Conservation (phyloP, 2,797 vertebrate genomes). For the Tolypeutes matacus region DNA sequence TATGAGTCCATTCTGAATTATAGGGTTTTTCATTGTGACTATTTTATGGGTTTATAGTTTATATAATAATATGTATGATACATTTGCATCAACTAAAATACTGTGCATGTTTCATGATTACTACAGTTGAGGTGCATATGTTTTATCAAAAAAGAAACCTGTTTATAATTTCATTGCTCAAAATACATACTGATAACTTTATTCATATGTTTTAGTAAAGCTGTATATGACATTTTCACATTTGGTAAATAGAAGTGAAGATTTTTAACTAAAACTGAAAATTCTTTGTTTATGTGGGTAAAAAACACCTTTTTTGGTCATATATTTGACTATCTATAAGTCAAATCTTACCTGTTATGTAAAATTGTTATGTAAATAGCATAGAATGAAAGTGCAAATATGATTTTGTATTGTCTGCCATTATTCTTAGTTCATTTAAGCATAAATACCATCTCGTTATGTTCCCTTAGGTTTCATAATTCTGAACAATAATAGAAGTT, state of each 20-base stretch:
- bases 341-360: background rate
- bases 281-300: background rate
- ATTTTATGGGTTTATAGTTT: background rate
- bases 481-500: constrained; percentile 56
- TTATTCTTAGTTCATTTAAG: constrained; percentile 33
- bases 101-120: background rate
- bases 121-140: background rate
- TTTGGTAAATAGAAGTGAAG: background rate
- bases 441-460: background rate
- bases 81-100: background rate
- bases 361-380: background rate
- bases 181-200: background rate
- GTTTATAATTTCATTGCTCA: background rate
- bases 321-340: background rate
- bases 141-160: background rate
- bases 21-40: background rate
- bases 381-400: constrained; percentile 51
- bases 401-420: constrained; percentile 18
- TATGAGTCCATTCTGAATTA: background rate
- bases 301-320: background rate
- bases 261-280: background rate
- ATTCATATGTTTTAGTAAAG: background rate
- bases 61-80: background rate
- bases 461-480: constrained; percentile 29
- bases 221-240: background rate